Conservation (phyloP, 2,888 invertebrate genomes). For the Synanthedon vespiformis region DNA sequence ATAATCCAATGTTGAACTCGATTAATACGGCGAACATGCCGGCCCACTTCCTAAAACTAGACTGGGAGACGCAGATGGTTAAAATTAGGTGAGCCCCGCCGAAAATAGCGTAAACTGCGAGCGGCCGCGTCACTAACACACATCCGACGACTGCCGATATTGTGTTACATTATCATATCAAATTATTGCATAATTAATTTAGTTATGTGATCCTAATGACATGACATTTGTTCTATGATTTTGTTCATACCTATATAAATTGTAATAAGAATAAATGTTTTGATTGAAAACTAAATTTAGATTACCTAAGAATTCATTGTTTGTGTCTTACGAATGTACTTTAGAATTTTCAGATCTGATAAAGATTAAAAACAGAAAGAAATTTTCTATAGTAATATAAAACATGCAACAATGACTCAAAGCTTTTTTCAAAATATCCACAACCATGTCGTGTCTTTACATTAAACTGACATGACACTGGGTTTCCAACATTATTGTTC, state of each 20-base stretch:
- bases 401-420: not conserved
- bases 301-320: no score
- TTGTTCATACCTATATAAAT: no score
- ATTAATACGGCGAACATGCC: constrained; percentile 48
- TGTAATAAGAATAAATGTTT: no score
- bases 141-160: constrained; percentile 46
- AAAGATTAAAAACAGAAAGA: no score
- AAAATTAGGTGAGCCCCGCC: constrained; percentile 60
- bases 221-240: no score
- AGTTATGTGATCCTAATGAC: no score
- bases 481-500: constrained; percentile 39
- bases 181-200: constrained; percentile 2
- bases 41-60: constrained; percentile 68
- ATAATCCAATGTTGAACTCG: constrained; percentile 13
- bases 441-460: constrained; percentile 10
- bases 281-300: no score
- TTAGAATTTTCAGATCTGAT: no score
- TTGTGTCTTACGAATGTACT: no score
- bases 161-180: constrained; percentile 54
- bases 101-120: constrained; percentile 63
- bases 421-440: not conserved
- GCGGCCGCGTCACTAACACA: constrained; percentile 42
- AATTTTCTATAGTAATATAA: no score
- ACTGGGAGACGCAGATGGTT: constrained; percentile 65
- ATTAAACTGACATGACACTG: constrained; percentile 36